Base-by-base conservation (phyloP, 2,888 invertebrate genomes). In the Cosmia pyralina region DNA sequence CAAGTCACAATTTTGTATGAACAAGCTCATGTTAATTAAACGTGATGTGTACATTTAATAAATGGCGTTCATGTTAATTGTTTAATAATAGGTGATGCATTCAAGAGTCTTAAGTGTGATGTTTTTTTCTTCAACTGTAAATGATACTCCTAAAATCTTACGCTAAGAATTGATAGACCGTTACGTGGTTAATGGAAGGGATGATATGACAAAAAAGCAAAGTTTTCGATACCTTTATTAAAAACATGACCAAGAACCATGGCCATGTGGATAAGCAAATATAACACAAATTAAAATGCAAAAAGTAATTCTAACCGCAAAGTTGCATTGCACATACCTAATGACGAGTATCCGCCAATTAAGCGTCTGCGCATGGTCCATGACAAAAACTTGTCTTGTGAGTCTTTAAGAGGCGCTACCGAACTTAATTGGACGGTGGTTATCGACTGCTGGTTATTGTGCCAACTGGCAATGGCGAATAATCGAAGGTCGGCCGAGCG, bases 271-370 rank as follows among this genome's bases (percentile, higher is more conserved):
- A 85, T 85, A 87, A 85, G 84, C 88, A 82, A 85, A 87, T 87
- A 81, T 77, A 81, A 74, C 64, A 75, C 77, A 70, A 83, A 87
- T 85, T 87, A 85, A 86, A 85, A 86, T 85, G 84, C 81, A 85
- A 87, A 84, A 86, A 86, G 81, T 79, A 81, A 87, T 88, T 91
- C 90, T 92, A 91, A 91, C 89, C 89, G 81, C 88, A 87, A 85
- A 87, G 85, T 86, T 83, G 87, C 87, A 87, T 85, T 85, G 88
- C 88, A 90, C 88, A 91, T 92, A 91, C 90, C 92, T 95, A 95
- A 95, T 93, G 93, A 94, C 87, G 93, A 90, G 92, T 94, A 93
- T 94, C 94, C 94, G 94, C 93, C 95, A 95, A 95, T 95, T 95
- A 95, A 94, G 90, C 86, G 88, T 86, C 88, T 86, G 89, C 83